These are phyloP conservation scores for Prietella phreatophila DNA, from an alignment of 2,113 vertebrate genomes.

Conservation along the genomic window DNA sequence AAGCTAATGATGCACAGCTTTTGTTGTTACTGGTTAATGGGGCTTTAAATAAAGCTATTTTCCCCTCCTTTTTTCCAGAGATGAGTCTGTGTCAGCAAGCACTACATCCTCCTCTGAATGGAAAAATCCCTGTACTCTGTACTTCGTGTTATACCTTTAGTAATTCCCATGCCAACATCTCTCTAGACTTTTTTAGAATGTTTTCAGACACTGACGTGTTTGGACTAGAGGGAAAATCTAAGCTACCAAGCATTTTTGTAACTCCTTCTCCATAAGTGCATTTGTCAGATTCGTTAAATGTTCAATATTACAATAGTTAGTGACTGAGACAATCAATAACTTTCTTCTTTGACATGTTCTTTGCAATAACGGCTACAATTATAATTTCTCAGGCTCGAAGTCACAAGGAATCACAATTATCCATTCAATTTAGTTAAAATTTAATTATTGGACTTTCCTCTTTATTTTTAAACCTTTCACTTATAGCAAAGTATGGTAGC, in stretches of 20 bases:
- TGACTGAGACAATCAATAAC: background rate
- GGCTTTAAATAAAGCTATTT: constrained; percentile 8
- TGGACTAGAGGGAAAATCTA: background rate
- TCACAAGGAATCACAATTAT: background rate
- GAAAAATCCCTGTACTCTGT: background rate
- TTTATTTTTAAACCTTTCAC: background rate
- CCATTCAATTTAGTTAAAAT: background rate
- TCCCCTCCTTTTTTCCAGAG: background rate
- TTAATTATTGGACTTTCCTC: background rate
- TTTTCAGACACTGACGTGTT: background rate
- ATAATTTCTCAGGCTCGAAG: background rate
- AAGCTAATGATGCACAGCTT: constrained; percentile 11
- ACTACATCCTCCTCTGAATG: background rate
- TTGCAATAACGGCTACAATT: background rate
- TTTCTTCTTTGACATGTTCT: background rate
- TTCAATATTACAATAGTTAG: background rate
- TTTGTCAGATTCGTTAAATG: background rate
- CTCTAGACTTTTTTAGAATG: background rate
- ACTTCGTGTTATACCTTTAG: background rate
- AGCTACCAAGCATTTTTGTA: background rate
- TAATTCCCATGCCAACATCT: background rate
- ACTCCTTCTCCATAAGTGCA: background rate
- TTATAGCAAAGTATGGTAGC: background rate
- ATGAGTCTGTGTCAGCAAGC: background rate
- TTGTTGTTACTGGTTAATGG: constrained; percentile 23